Percentiles rank a stretch among this genome's conserved stretches.
Evolutionary conservation across 2,113 vertebrate species (phyloP).

Genomic region (Turdus rufiventris): DNA sequence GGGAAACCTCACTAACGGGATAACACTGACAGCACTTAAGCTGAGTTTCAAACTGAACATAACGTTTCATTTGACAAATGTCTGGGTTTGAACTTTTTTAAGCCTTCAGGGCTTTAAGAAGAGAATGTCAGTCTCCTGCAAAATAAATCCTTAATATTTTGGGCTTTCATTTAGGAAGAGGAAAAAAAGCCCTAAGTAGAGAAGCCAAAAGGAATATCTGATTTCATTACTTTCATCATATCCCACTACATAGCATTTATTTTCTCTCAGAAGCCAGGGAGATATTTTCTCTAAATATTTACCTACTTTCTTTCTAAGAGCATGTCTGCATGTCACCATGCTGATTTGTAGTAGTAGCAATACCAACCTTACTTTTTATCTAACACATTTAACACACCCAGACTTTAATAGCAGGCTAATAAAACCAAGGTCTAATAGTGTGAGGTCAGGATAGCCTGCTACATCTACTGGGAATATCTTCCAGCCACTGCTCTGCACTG

Average conservation of each 20-base stretch:
- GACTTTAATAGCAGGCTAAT: not conserved
- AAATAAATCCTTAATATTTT: conserved; percentile 39
- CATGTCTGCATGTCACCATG: not conserved
- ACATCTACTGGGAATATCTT: not conserved
- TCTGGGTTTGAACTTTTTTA: conserved; percentile 40
- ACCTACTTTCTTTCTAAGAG: not conserved
- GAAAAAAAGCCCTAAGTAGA: not conserved
- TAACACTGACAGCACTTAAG: not conserved
- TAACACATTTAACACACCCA: not conserved
- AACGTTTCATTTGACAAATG: conserved; percentile 18
- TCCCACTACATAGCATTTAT: not conserved
- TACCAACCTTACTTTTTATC: not conserved
- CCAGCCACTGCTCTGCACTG: not conserved
- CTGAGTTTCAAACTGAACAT: conserved; percentile 16
- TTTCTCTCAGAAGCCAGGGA: not conserved
- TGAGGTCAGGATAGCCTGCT: not conserved
- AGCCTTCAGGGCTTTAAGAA: conserved; percentile 4
- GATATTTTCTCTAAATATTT: conserved; percentile 18
- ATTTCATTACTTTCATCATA: conserved; percentile 14
- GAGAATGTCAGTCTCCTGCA: not conserved
- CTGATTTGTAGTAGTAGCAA: not conserved
- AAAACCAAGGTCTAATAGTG: not conserved
- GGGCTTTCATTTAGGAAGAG: not conserved
- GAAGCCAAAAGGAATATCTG: not conserved
- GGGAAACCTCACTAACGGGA: not conserved